Conservation (phyloP, 2,797 vertebrate genomes). For the Pogonophryne albipinna region DNA sequence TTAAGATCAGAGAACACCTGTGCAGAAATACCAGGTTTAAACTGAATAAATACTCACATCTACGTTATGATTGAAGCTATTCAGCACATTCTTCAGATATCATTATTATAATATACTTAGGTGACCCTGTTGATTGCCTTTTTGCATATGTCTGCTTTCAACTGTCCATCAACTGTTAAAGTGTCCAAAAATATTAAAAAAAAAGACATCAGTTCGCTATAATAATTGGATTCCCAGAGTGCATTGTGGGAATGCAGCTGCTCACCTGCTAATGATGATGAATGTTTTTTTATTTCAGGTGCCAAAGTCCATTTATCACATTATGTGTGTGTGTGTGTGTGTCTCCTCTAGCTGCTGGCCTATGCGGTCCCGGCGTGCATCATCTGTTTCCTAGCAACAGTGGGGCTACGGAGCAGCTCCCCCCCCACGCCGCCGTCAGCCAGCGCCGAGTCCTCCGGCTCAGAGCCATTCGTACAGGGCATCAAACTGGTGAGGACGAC, state of each 20-base stretch:
- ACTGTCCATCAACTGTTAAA: background rate
- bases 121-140: background rate
- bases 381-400: slow-evolving; percentile 89
- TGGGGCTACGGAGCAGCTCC: slow-evolving; percentile 85
- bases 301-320: slow-evolving; percentile 38
- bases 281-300: slow-evolving; percentile 32
- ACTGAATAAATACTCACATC: too few species aligned
- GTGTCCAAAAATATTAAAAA: background rate
- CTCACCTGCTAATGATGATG: slow-evolving; percentile 52
- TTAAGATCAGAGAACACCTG: too few species aligned
- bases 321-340: slow-evolving; percentile 32
- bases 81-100: background rate
- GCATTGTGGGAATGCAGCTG: background rate
- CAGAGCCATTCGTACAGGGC: slow-evolving; percentile 87
- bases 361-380: slow-evolving; percentile 87
- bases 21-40: too few species aligned
- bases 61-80: too few species aligned
- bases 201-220: background rate
- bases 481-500: slow-evolving; percentile 88
- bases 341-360: slow-evolving; percentile 72
- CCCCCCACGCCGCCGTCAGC: slow-evolving; percentile 91
- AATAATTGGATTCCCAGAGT: background rate
- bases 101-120: too few species aligned
- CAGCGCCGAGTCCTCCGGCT: slow-evolving; percentile 86
- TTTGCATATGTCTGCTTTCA: background rate